These are phyloP conservation scores for Yponomeuta malinellus DNA, from an alignment of 2,888 invertebrate species.

Conservation along the genomic window DNA sequence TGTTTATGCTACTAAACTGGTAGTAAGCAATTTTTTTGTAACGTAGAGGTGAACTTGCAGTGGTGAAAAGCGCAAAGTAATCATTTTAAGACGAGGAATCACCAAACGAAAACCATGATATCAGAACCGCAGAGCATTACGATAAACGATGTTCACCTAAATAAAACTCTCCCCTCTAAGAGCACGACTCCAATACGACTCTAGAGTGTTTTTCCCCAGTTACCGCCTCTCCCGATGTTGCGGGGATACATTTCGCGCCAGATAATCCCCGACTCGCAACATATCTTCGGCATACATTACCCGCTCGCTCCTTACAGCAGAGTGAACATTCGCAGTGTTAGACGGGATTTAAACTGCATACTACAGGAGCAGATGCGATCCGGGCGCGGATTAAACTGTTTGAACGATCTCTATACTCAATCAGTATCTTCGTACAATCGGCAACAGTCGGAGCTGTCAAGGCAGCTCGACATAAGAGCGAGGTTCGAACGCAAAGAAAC, in stretches of 20 bases:
- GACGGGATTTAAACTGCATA: slow-evolving; percentile 7
- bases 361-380: not conserved
- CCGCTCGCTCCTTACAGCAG: slow-evolving; percentile 4
- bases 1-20: no score
- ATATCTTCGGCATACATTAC: slow-evolving; percentile 10
- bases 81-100: no score
- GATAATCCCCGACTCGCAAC: slow-evolving; percentile 10
- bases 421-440: not conserved
- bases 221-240: slow-evolving; percentile 2
- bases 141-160: not conserved
- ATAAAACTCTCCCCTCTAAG: not conserved
- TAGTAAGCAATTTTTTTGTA: no score
- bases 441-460: not conserved
- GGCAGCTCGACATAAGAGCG: not conserved
- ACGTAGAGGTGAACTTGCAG: no score
- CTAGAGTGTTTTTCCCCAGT: slow-evolving; percentile 28
- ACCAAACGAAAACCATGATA: no score
- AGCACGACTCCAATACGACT: not conserved
- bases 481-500: not conserved
- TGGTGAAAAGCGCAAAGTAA: no score
- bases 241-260: not conserved
- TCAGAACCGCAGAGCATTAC: not conserved
- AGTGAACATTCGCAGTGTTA: slow-evolving; percentile 6
- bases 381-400: not conserved
- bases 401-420: slow-evolving; percentile 1